These are phyloP conservation scores for Ammodramus savannarum DNA, from an alignment of 2,113 vertebrate genomes.

Conservation along the genomic window DNA sequence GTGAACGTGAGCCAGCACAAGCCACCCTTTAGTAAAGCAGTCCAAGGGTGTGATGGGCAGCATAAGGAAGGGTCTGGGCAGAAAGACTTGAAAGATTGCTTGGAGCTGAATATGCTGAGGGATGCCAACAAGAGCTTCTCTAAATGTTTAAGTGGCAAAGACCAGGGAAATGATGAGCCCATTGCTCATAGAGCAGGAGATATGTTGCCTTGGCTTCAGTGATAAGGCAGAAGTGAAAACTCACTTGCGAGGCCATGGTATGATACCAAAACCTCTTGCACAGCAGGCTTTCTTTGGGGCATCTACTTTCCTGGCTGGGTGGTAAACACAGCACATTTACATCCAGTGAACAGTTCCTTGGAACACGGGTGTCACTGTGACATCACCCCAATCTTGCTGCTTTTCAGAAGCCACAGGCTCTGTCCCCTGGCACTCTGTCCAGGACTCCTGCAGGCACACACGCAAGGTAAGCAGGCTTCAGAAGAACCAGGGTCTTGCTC, in stretches of 20 bases:
- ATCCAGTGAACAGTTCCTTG: background rate
- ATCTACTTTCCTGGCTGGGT: background rate
- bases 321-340: too few relatives aligned
- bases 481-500: background rate
- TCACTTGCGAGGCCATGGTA: rapidly evolving
- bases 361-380: background rate
- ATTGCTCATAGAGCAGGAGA: background rate
- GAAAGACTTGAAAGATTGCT: background rate
- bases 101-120: background rate
- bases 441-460: background rate
- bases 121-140: background rate
- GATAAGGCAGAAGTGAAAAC: background rate
- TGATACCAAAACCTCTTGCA: background rate
- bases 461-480: rapidly evolving
- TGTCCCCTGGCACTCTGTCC: background rate
- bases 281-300: background rate
- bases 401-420: background rate
- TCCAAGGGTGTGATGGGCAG: too few relatives aligned
- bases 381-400: background rate
- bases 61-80: background rate
- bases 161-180: background rate
- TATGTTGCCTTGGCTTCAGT: background rate
- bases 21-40: background rate
- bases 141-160: background rate
- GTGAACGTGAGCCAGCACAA: background rate